A percentile compares a stretch with the other conserved stretches of the same genome.
Conservation (phyloP, 2,113 vertebrate species). For the Psilopsiagon aurifrons region DNA sequence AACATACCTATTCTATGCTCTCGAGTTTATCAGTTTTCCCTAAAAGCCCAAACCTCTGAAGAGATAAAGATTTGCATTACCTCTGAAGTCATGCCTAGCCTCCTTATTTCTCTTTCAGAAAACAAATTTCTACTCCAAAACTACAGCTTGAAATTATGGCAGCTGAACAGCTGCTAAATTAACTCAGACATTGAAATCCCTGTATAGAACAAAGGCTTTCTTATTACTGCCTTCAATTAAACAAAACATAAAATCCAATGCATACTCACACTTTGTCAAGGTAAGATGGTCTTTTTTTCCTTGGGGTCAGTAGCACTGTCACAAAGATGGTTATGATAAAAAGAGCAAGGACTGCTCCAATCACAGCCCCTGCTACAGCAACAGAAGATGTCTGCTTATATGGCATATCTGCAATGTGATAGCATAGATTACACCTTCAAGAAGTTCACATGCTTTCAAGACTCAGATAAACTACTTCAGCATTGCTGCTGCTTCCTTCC, state of each 20-base stretch:
- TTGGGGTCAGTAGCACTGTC: slow-evolving; percentile 85
- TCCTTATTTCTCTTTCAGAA: not conserved
- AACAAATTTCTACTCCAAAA: not conserved
- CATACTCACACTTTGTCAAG: slow-evolving; percentile 81
- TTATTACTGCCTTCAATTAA: not conserved
- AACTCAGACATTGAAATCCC: not conserved
- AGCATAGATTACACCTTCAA: slow-evolving; percentile 57
- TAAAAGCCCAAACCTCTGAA: not conserved
- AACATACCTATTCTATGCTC: not conserved
- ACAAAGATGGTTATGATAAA: slow-evolving; percentile 91
- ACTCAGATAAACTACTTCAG: not conserved
- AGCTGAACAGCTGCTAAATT: not conserved
- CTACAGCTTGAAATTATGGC: not conserved
- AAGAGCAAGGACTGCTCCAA: slow-evolving; percentile 91
- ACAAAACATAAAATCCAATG: not conserved
- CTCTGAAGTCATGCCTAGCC: not conserved
- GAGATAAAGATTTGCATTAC: not conserved
- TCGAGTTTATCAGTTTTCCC: not conserved
- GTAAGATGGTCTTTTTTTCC: slow-evolving; percentile 79
- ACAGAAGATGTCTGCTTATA: slow-evolving; percentile 86
- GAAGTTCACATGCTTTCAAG: not conserved
- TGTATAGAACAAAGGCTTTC: not conserved
- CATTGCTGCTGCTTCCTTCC: not conserved
- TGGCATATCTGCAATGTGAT: slow-evolving; percentile 78
- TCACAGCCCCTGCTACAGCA: slow-evolving; percentile 88